phyloP scores from a whole-genome alignment of 2,113 vertebrate genomes.

The Amphiprion percula region DNA sequence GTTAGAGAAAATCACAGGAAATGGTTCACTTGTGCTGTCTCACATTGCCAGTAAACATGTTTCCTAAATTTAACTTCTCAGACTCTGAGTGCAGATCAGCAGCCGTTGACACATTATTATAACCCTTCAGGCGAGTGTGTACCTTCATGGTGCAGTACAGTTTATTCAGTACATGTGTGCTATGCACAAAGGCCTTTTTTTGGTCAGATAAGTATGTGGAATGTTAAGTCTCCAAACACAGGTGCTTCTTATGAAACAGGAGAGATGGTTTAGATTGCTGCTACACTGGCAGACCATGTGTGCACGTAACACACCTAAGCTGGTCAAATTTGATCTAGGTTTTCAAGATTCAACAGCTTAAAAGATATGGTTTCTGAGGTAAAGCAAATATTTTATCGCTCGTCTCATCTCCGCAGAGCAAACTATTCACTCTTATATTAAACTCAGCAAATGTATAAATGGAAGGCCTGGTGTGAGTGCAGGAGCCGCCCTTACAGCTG shows the following conservation, averaged over 20 bases:
- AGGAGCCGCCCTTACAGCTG: slow-evolving; percentile 20
- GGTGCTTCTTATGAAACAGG: slow-evolving; percentile 84
- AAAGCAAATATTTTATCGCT: slow-evolving; percentile 68
- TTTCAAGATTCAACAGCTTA: slow-evolving; percentile 72
- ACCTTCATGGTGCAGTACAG: slow-evolving; percentile 69
- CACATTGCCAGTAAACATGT: neutral
- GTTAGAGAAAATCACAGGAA: slow-evolving; percentile 23
- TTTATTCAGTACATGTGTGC: slow-evolving; percentile 81
- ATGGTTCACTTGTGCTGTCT: neutral
- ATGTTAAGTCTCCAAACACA: slow-evolving; percentile 85
- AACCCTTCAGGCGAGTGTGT: slow-evolving; percentile 51
- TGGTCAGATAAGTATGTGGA: slow-evolving; percentile 81
- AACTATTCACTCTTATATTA: slow-evolving; percentile 52
- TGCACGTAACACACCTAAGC: slow-evolving; percentile 76
- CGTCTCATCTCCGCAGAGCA: slow-evolving; percentile 51
- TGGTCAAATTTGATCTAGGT: slow-evolving; percentile 75
- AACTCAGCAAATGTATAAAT: slow-evolving; percentile 50
- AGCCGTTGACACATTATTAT: slow-evolving; percentile 49
- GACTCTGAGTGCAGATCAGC: slow-evolving; percentile 17
- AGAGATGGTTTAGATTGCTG: slow-evolving; percentile 81
- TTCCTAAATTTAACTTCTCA: slow-evolving; percentile 13
- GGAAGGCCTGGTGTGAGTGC: neutral
- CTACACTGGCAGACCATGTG: slow-evolving; percentile 76
- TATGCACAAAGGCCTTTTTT: slow-evolving; percentile 77
- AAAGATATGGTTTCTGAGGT: slow-evolving; percentile 60